Conservation (phyloP, 1,140 invertebrate genomes). For the Pararge aegeria region DNA sequence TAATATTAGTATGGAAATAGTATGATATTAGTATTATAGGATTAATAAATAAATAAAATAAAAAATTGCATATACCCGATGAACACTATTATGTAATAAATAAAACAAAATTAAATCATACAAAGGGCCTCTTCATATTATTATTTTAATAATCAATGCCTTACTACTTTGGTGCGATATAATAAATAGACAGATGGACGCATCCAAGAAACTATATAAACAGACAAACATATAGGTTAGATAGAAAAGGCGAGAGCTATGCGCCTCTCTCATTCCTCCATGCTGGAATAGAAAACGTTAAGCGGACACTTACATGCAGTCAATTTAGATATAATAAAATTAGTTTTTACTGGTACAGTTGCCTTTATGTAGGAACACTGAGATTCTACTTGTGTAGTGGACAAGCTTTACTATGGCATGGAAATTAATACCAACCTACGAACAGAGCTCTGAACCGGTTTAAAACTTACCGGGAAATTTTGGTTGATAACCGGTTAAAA, state of each 20-base stretch:
- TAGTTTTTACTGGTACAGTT: background rate
- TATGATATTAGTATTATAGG: no score
- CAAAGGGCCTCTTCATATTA: background rate
- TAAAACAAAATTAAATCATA: background rate
- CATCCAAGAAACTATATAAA: background rate
- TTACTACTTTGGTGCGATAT: background rate
- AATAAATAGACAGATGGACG: constrained; percentile 1
- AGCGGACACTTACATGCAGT: constrained; percentile 48
- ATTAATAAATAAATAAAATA: no score
- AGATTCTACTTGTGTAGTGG: no score
- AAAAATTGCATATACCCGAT: no score
- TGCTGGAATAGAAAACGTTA: constrained; percentile 63
- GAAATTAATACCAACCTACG: no score
- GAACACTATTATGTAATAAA: background rate
- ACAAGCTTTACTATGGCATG: no score
- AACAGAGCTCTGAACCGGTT: no score
- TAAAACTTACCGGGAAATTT: no score
- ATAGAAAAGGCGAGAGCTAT: constrained; percentile 41
- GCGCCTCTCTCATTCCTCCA: constrained; percentile 64
- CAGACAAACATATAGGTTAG: constrained; percentile 23
- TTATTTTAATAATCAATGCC: background rate
- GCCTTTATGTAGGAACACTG: no score
- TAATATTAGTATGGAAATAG: no score
- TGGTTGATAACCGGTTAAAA: no score
- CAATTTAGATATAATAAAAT: constrained; percentile 18